Conservation (phyloP, 1,140 invertebrate species). For the Solen grandis region DNA sequence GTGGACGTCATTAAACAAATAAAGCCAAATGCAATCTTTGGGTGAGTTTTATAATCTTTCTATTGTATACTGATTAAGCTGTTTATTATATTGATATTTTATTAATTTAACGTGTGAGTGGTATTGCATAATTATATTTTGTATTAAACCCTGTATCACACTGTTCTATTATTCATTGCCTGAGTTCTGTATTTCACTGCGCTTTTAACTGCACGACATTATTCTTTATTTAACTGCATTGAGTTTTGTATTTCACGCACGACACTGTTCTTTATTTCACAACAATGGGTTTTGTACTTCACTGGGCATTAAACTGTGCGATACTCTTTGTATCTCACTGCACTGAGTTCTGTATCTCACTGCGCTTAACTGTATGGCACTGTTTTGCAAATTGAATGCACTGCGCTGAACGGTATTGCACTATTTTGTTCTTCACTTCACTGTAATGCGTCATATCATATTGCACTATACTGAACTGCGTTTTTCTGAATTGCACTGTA, state of each 20-base stretch:
- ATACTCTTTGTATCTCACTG: too few relatives aligned
- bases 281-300: too few relatives aligned
- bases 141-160: neutral
- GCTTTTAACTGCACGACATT: neutral
- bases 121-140: neutral
- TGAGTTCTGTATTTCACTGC: neutral
- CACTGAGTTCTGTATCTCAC: neutral
- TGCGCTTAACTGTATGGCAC: neutral
- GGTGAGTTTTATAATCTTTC: constrained; percentile 53
- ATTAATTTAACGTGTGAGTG: neutral
- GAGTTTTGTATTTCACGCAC: too few relatives aligned
- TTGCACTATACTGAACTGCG: too few relatives aligned
- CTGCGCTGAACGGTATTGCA: too few relatives aligned
- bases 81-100: neutral
- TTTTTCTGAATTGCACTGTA: too few relatives aligned
- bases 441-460: too few relatives aligned
- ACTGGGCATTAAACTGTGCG: too few relatives aligned
- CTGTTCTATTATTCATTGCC: neutral
- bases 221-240: too few relatives aligned
- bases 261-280: too few relatives aligned
- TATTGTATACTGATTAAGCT: neutral
- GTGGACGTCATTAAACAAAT: constrained; percentile 73
- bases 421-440: too few relatives aligned
- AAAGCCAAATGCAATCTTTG: constrained; percentile 79
- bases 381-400: too few relatives aligned